Percentiles rank a stretch among this genome's conserved stretches.
phyloP scores from a whole-genome alignment of 1,140 invertebrate species.

The Micrasema longulum region DNA sequence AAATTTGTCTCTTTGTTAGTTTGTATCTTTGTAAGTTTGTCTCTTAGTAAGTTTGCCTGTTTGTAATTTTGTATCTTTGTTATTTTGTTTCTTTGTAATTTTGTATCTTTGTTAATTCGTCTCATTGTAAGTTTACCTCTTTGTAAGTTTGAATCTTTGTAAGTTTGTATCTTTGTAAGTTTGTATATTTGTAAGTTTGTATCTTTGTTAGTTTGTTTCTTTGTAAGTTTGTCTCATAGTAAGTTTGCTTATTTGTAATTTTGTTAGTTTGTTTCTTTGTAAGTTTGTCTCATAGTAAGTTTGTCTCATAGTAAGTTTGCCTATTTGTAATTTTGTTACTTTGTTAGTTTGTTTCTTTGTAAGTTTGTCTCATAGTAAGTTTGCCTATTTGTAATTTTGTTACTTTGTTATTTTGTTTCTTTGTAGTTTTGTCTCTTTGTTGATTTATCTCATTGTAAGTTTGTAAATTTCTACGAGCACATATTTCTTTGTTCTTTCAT shows the following conservation, averaged over 20 bases:
- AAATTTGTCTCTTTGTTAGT: too few relatives aligned
- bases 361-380: neutral
- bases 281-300: neutral
- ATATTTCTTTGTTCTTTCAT: too few relatives aligned
- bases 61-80: neutral
- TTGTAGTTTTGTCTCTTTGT: too few relatives aligned
- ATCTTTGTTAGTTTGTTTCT: neutral
- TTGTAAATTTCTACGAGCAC: too few relatives aligned
- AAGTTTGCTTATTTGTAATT: neutral
- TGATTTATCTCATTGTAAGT: too few relatives aligned
- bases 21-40: too few relatives aligned
- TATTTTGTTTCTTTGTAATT: neutral
- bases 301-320: neutral
- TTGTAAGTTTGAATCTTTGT: neutral
- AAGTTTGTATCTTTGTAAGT: neutral
- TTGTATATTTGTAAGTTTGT: neutral
- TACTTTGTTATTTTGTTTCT: neutral
- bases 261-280: neutral
- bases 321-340: neutral
- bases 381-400: neutral
- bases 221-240: neutral
- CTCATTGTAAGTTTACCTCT: neutral
- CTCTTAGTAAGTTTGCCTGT: too few relatives aligned
- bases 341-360: neutral
- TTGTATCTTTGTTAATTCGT: neutral